Percentiles rank a stretch among this genome's conserved stretches.
Conservation (phyloP, 2,113 vertebrate species). For the Oryzias javanicus region DNA sequence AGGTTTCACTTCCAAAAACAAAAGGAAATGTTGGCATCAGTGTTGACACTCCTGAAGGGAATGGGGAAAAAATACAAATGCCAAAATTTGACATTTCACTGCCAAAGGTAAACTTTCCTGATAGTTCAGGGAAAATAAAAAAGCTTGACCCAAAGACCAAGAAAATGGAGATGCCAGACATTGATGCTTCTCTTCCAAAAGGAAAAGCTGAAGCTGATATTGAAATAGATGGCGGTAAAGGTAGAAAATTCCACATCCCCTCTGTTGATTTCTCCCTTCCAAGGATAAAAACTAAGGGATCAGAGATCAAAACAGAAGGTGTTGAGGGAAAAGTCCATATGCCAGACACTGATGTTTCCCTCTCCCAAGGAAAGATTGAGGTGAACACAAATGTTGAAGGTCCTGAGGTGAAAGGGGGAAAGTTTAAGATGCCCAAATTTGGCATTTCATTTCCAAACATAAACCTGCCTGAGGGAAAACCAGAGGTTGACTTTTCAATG, state of each 20-base stretch:
- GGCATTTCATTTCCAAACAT: constrained; percentile 46
- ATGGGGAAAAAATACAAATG: constrained; percentile 36
- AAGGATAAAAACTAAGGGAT: constrained; percentile 50
- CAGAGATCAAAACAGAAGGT: constrained; percentile 30
- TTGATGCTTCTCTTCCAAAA: constrained; percentile 22
- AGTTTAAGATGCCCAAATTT: constrained; percentile 39
- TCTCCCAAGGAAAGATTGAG: constrained; percentile 55
- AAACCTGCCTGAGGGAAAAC: constrained; percentile 14
- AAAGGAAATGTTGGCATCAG: constrained; percentile 6
- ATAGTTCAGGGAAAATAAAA: constrained; percentile 2
- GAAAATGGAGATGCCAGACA: constrained; percentile 17
- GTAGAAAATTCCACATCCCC: constrained; percentile 61
- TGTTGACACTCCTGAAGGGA: constrained; percentile 26
- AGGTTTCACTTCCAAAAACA: constrained; percentile 32
- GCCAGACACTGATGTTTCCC: constrained; percentile 50
- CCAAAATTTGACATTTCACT: constrained; percentile 40
- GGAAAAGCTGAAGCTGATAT: constrained; percentile 31
- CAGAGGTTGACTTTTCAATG: too few species aligned
- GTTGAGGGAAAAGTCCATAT: constrained; percentile 29
- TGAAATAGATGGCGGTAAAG: constrained; percentile 16
- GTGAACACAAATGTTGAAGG: constrained; percentile 17
- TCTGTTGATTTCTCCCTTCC: constrained; percentile 65
- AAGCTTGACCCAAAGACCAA: not conserved
- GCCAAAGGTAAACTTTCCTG: constrained; percentile 19
- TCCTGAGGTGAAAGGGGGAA: constrained; percentile 29